Percentiles rank a stretch among this genome's conserved stretches.
phyloP scores from a whole-genome alignment of 2,797 vertebrate species.

The Buceros bicornis region DNA sequence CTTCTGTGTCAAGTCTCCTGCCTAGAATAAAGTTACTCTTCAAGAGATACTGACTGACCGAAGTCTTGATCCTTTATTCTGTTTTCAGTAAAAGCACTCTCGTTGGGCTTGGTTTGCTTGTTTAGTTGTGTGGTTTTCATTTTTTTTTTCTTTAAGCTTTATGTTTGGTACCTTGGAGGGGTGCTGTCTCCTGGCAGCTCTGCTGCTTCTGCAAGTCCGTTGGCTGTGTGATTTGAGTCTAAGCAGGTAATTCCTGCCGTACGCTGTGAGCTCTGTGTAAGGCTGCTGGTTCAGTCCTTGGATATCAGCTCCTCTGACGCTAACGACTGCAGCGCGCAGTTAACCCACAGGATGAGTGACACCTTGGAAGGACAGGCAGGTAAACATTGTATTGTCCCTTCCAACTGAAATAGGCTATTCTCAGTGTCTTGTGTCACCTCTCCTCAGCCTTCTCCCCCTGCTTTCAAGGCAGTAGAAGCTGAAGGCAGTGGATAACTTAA shows the following conservation, averaged over 20 bases:
- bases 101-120: not conserved
- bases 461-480: not conserved
- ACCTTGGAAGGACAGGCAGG: not conserved
- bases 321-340: not conserved
- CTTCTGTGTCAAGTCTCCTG: constrained; percentile 46
- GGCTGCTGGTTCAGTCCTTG: accelerated
- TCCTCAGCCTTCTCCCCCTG: not conserved
- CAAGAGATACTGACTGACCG: not conserved
- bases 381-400: not conserved
- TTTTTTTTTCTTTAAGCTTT: not conserved
- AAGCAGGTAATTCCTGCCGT: accelerated
- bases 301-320: not conserved
- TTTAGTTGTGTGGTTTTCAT: not conserved
- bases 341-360: accelerated
- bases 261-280: accelerated
- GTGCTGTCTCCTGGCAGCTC: not conserved
- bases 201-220: accelerated
- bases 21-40: constrained; percentile 75
- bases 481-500: not conserved
- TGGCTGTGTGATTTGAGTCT: accelerated
- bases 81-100: not conserved
- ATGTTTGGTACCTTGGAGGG: accelerated
- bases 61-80: not conserved
- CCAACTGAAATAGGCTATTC: not conserved
- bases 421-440: not conserved